Evolutionary conservation across 2,797 vertebrate species (phyloP), one percentile per base, ranked within the genome.

Genomic region (Emys orbicularis): DNA sequence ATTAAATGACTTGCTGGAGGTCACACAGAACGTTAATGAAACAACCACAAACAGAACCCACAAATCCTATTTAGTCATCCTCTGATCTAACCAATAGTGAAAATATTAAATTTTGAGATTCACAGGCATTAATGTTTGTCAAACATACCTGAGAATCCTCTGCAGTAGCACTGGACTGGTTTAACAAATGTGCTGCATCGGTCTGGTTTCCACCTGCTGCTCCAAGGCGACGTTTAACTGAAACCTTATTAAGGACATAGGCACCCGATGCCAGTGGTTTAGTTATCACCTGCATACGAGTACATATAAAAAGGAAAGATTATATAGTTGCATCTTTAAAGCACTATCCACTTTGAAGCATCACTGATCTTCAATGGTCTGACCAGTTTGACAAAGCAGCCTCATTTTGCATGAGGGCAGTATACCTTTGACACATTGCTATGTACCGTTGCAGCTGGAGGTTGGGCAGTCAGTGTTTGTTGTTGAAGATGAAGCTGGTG

Each of bases 161-260:
- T 8, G 68, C 86, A 5, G 79, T 97, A 83, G 98, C 56, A 96
- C 97, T 98, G 1, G 98, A 90, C 79, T 98, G 98, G 93, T 97
- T 98, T 87, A 97, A 18, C 47, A 95, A 89, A 96, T 97, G 98
- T 80, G 97, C 85, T 4, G 97, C 13, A 87, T 99, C 99, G 3
- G 97, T 79, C 96, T 98, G 98, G 97, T 90, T 98, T 83, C 97
- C 95, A 41, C 97, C 95, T 1, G 96, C 92, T 53, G 98, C 92
- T 90, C 98, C 98, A n/a, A 98, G 97, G 61, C 99, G 99, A 93
- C 99, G 99, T 90, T 99, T 99, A 88, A 98, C 98, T 0, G 98
- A 96, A 68, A 98, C 98, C 68, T 99, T 99, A 97, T 99, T 99
- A 74, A 99, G 98, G 95, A 99, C 99, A 1, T 99, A 99, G n/a